Base-by-base conservation (phyloP, 2,797 vertebrate genomes). In the Scomberomorus guttatus region DNA sequence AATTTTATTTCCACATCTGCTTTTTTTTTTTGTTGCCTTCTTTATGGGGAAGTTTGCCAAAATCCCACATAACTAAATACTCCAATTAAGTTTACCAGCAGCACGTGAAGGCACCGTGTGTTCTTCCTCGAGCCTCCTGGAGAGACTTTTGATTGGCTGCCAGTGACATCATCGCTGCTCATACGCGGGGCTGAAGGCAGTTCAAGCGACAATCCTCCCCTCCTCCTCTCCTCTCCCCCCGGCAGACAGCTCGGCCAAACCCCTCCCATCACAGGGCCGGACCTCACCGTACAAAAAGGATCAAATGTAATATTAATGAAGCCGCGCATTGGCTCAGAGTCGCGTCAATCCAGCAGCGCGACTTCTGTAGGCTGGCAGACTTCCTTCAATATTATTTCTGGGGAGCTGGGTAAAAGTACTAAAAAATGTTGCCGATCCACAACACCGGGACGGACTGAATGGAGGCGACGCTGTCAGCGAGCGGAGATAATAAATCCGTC, bases 151-250 rank as follows among this genome's bases (percentile, higher is more conserved):
- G 93, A 98, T 98, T 98, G 97, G 97, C 89, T 95, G 91, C 87
- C 92, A 95, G 96, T 98, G 97, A 98, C 97, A 97, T 98, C 97
- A 98, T 93, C 93, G 64, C 70, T 50, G 51, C 80, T 90, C 56
- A 80, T 90, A 86, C 85, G 51, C 67, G 66, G 77, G 82, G 54
- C 81, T 15, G 65, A 83, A 89, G 86, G 58, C 89, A 55, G 85
- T 86, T 89, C 64, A 79, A 77, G 84, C 69, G 59, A 60, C 93
- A 82, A 55, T 44, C 72, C 34, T 9, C 50, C 46, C 5, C 9
- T 59, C 62, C 27, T 27, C 10, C 5, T 1, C n/a, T 3, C 27
- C 20, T 6, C 37, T 52, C 17, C 2, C 46, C 70, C 78, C 44
- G 59, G 92, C 92, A 50, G 39, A 63, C 79, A 25, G 89, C 91